Percentiles rank a stretch among this genome's conserved stretches.
phyloP scores from a whole-genome alignment of 2,797 vertebrate genomes.

The Halcyon badia region DNA sequence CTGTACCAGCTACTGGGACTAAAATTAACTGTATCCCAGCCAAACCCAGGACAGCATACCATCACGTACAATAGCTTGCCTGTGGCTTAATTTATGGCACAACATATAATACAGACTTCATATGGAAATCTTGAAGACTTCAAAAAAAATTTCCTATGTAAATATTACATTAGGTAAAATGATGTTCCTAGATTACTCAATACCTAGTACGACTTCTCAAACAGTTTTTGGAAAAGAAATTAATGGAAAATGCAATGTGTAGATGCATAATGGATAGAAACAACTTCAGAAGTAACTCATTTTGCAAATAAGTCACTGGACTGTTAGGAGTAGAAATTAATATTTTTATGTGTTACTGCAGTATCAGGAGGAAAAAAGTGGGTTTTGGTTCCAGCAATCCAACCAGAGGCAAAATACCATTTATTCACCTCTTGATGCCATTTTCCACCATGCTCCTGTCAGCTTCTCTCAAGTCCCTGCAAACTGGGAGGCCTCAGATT shows the following conservation, averaged over 20 bases:
- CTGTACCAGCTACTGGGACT: background rate
- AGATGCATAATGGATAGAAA: background rate
- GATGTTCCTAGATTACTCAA: accelerated
- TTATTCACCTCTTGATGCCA: background rate
- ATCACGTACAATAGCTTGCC: background rate
- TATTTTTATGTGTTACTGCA: background rate
- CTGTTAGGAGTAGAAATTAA: background rate
- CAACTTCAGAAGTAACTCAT: background rate
- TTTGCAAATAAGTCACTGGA: background rate
- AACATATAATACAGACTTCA: background rate
- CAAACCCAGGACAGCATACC: background rate
- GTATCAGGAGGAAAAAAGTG: background rate
- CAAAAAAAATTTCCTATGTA: background rate
- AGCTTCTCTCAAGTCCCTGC: background rate
- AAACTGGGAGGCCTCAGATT: background rate
- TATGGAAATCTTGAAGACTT: background rate
- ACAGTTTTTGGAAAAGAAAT: background rate
- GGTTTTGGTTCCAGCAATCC: background rate
- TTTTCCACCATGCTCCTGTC: background rate
- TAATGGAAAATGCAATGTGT: background rate
- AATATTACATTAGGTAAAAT: background rate
- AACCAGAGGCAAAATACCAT: background rate
- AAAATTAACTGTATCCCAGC: background rate
- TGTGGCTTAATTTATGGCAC: background rate
- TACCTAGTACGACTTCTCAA: background rate